Percentiles rank a stretch among this genome's conserved stretches.
These are phyloP conservation scores for Pantherophis alleghaniensis DNA, from an alignment of 2,797 vertebrate species.

Conservation along the genomic window DNA sequence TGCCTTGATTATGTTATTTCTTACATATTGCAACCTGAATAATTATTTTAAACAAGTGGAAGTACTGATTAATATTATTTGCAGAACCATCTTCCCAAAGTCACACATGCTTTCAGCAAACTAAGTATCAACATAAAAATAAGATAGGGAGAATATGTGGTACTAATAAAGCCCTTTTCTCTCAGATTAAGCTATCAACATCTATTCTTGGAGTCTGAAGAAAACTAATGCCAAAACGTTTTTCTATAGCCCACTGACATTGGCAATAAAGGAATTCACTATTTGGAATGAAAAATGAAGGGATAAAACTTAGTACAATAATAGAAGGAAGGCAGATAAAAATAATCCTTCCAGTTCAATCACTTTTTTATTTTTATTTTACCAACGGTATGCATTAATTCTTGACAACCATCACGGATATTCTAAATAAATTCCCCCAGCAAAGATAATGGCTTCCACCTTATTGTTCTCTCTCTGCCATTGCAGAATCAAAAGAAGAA, in stretches of 20 bases:
- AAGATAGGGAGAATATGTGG: accelerated
- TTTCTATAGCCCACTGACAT: conserved; percentile 16
- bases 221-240: not conserved
- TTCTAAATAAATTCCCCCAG: not conserved
- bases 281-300: conserved; percentile 38
- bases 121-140: not conserved
- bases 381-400: not conserved
- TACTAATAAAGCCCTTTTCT: not conserved
- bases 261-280: conserved; percentile 41
- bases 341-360: conserved; percentile 6
- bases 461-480: not conserved
- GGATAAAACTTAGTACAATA: conserved; percentile 34
- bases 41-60: not conserved
- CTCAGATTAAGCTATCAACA: conserved; percentile 41
- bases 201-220: not conserved
- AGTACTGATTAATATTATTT: not conserved
- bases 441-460: not conserved
- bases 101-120: not conserved
- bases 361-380: not conserved
- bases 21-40: not conserved
- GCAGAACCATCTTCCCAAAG: conserved; percentile 5
- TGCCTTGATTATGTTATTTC: not conserved
- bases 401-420: not conserved
- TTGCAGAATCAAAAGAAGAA: not conserved
- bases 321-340: conserved; percentile 28